Percentiles rank a stretch among this genome's conserved stretches.
phyloP scores from a whole-genome alignment of 2,113 vertebrate genomes.

The Oenanthe oenanthe region DNA sequence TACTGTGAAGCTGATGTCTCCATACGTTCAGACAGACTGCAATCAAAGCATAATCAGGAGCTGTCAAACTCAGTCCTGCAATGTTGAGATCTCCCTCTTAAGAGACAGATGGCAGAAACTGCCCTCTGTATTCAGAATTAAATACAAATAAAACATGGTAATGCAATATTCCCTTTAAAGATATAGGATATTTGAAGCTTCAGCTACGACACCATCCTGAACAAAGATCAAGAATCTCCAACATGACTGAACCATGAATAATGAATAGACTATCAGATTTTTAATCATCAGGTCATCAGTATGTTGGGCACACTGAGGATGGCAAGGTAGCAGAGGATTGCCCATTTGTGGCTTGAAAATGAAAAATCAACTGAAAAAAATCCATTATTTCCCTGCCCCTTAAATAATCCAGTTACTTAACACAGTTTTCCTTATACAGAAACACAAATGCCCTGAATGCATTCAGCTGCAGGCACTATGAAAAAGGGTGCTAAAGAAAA shows the following conservation, averaged over 20 bases:
- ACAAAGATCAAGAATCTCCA: background rate
- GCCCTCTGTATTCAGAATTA: background rate
- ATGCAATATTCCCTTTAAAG: background rate
- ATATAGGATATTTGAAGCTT: background rate
- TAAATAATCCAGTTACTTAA: background rate
- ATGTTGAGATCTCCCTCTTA: background rate
- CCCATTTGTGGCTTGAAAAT: background rate
- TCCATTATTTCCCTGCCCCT: background rate
- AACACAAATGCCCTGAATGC: background rate
- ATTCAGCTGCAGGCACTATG: background rate
- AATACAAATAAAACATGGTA: background rate
- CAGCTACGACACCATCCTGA: background rate
- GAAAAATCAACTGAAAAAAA: background rate
- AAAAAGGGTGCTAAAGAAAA: background rate
- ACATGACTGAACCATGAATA: background rate
- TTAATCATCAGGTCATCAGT: background rate
- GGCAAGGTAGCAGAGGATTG: background rate
- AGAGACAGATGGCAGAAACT: background rate
- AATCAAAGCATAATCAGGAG: background rate
- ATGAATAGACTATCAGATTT: background rate
- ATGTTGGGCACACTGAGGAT: background rate
- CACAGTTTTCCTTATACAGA: background rate
- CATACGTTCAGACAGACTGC: background rate
- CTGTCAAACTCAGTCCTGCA: background rate
- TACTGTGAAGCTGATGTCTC: background rate